phyloP scores from a whole-genome alignment of 2,888 invertebrate species.

The Platycheirus rosarum region DNA sequence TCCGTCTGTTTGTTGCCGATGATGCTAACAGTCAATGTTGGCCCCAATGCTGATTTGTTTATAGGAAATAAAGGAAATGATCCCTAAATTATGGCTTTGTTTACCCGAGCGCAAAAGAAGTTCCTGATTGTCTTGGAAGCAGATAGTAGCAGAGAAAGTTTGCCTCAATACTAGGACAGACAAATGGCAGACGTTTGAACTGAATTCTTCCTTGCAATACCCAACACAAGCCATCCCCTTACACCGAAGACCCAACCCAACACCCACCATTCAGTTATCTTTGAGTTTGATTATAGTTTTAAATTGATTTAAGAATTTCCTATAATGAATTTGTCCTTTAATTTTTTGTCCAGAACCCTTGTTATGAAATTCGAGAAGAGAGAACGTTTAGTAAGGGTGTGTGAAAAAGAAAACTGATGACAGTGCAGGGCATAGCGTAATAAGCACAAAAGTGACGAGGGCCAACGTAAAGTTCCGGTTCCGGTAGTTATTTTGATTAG shows the following conservation, averaged over 20 bases:
- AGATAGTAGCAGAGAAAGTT: conserved; percentile 29
- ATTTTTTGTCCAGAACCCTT: conserved; percentile 22
- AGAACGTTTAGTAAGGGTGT: conserved; percentile 13
- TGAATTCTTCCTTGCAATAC: conserved; percentile 41
- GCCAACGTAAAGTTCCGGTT: conserved; percentile 22
- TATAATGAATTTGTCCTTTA: conserved; percentile 17
- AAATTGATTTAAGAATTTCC: conserved; percentile 60
- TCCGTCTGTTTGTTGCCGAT: not conserved
- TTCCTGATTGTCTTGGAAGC: conserved; percentile 35
- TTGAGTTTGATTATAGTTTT: conserved; percentile 53
- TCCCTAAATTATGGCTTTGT: conserved; percentile 77
- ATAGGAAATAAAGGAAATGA: conserved; percentile 76
- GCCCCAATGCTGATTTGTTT: conserved; percentile 73
- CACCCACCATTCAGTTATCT: not conserved
- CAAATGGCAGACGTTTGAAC: conserved; percentile 68
- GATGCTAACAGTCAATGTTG: conserved; percentile 32
- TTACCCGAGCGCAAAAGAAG: conserved; percentile 71
- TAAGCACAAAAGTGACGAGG: conserved; percentile 11
- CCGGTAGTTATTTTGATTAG: conserved; percentile 2
- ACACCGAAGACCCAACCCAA: no score
- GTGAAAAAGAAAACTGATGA: conserved; percentile 34
- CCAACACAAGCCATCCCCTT: not conserved
- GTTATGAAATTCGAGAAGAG: conserved; percentile 32
- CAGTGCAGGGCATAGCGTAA: not conserved
- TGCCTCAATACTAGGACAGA: conserved; percentile 26